Evolutionary conservation across 2,797 vertebrate species (phyloP), one percentile per base, ranked within the genome.

Genomic region (Smutsia temminckii): DNA sequence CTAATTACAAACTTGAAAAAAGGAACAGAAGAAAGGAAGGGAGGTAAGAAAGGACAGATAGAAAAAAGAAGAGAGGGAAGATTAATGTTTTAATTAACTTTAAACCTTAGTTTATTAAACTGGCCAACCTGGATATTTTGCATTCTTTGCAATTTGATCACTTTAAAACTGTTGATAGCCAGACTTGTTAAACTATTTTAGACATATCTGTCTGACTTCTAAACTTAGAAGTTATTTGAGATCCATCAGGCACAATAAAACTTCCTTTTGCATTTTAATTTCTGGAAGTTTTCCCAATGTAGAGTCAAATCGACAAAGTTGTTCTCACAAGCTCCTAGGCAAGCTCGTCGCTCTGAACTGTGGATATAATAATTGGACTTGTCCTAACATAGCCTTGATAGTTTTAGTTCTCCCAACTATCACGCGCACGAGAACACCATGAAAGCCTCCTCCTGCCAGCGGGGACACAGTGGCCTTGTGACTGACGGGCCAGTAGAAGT

Each of bases 151-250:
- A 94, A 34, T 86, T 63, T 18, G 29, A 64, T 92, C 64, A 57
- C 42, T 91, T 93, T 72, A 71, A 93, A 85, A 95, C 37, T 89
- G 93, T 83, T 95, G 69, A 96, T 68, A 59, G 32, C 37, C 42
- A 93, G 55, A 74, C 20, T 74, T 55, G 49, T 79, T 63, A 91
- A 95, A 81, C 37, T 74, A 64, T 87, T 97, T 97, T 88, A 93
- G 77, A 81, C 14, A 40, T 42, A 40, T 53, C 74, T 74, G 10
- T 85, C 64, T 96, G 55, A 93, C 34, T 83, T 68, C 55, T 46
- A 88, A 77, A 72, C 18, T 55, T 93, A 93, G 63, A 8, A 81
- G 32, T 25, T 85, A 87, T 59, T 89, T 95, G 79, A 94, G 40
- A 95, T 10, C 32, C n/a, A 79, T 94, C 78, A 74, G 27, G 16